Conservation (phyloP, 2,113 vertebrate genomes). For the Gobio gobio region DNA sequence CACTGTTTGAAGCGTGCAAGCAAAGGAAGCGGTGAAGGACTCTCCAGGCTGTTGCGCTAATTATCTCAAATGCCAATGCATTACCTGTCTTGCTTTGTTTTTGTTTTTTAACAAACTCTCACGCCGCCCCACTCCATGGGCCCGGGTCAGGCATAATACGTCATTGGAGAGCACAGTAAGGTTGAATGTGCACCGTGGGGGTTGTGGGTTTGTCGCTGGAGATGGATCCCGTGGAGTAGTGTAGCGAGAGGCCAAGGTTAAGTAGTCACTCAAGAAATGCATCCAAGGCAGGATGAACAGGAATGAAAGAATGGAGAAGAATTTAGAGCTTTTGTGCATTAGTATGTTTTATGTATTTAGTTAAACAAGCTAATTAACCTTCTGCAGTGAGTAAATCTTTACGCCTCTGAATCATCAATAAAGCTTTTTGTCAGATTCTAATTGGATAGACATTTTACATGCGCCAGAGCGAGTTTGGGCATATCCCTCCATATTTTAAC, state of each 20-base stretch:
- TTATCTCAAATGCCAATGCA: constrained; percentile 59
- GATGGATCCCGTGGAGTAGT: constrained; percentile 43
- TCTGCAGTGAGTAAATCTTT: neutral
- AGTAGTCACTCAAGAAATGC: constrained; percentile 25
- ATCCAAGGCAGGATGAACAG: neutral
- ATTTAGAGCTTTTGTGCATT: neutral
- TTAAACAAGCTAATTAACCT: constrained; percentile 19
- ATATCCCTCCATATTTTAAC: constrained; percentile 26
- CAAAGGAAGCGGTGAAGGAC: constrained; percentile 56
- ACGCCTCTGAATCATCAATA: neutral
- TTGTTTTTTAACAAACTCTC: constrained; percentile 50
- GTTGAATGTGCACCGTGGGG: constrained; percentile 38
- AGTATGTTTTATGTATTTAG: neutral
- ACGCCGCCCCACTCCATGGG: constrained; percentile 23
- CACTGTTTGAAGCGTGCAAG: constrained; percentile 43
- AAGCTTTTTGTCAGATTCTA: constrained; percentile 30
- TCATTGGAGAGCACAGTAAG: constrained; percentile 38
- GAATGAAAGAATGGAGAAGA: neutral
- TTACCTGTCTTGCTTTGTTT: constrained; percentile 46
- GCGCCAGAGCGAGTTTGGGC: constrained; percentile 26
- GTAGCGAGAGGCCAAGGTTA: constrained; percentile 50
- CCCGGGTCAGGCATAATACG: constrained; percentile 9
- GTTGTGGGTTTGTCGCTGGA: constrained; percentile 41
- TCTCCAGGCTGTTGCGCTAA: constrained; percentile 49
- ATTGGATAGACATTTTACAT: neutral